phyloP scores from a whole-genome alignment of 1,140 invertebrate genomes.

The Aphidius gifuensis region DNA sequence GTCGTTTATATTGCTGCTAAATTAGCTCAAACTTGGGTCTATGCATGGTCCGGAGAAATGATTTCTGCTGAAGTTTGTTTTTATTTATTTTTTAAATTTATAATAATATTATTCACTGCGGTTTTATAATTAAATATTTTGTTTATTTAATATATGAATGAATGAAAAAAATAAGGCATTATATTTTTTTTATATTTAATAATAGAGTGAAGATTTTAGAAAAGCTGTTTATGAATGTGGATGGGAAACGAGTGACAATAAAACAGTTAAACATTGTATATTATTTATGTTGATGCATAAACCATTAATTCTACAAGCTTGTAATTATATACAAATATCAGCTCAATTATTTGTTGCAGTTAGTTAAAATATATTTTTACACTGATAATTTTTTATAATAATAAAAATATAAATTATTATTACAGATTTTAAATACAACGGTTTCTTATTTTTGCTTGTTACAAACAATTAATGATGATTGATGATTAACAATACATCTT shows the following conservation, averaged over 20 bases:
- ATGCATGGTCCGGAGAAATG: slow-evolving; percentile 7
- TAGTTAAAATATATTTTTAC: not conserved
- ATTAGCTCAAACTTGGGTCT: slow-evolving; percentile 7
- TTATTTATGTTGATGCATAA: slow-evolving; percentile 7
- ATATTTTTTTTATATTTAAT: too few relatives aligned
- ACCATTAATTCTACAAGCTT: not conserved
- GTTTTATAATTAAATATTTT: too few relatives aligned
- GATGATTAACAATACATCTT: too few relatives aligned
- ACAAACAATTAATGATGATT: not conserved
- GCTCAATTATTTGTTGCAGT: not conserved
- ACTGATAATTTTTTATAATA: not conserved
- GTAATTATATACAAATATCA: not conserved
- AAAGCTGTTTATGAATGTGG: not conserved
- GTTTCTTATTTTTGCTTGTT: slow-evolving; percentile 4
- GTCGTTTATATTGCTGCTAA: not conserved
- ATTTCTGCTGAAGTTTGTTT: slow-evolving; percentile 6
- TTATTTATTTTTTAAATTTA: too few relatives aligned
- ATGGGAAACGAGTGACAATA: slow-evolving; percentile 4
- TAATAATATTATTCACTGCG: too few relatives aligned
- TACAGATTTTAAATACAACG: slow-evolving; percentile 11
- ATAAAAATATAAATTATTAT: not conserved
- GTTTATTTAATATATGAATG: too few relatives aligned
- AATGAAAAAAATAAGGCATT: too few relatives aligned
- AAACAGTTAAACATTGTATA: not conserved
- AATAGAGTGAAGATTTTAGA: slow-evolving; percentile 5